phyloP scores from a whole-genome alignment of 1,140 invertebrate species.

The Coenobita brevimanus region DNA sequence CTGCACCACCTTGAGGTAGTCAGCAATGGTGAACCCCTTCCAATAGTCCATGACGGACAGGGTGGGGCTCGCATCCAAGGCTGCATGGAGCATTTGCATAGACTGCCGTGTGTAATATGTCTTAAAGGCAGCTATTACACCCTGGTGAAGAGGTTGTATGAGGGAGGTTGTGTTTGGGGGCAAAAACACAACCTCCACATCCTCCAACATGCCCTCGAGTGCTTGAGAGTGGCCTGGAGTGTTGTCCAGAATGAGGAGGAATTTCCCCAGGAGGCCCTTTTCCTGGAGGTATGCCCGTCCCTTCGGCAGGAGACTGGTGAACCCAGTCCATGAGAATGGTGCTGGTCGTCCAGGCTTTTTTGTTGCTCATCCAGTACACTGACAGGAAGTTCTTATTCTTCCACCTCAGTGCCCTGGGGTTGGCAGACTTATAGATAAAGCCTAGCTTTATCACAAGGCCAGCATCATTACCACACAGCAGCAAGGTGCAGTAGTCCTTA shows the following conservation, averaged over 20 bases:
- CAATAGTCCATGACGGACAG: slow-evolving; percentile 5
- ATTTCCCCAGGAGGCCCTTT: not conserved
- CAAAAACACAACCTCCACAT: not conserved
- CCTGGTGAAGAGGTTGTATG: too few species aligned
- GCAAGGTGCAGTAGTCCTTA: not conserved
- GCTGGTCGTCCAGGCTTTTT: too few species aligned
- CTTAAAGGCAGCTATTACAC: too few species aligned
- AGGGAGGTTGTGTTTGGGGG: too few species aligned
- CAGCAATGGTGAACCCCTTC: too few species aligned
- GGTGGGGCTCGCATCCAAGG: not conserved
- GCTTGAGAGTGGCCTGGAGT: not conserved
- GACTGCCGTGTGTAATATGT: too few species aligned
- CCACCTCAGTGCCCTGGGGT: too few species aligned
- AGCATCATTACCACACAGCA: not conserved
- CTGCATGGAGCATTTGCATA: too few species aligned
- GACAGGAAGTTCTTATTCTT: too few species aligned
- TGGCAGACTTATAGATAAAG: too few species aligned
- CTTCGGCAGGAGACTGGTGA: not conserved
- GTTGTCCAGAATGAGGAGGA: slow-evolving; percentile 1
- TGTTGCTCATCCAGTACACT: too few species aligned
- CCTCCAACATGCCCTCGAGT: not conserved
- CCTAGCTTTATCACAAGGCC: not conserved
- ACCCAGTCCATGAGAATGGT: not conserved
- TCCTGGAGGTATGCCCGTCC: not conserved
- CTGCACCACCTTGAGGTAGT: too few species aligned